phyloP scores from a whole-genome alignment of 2,113 vertebrate genomes.

The Mobula birostris region DNA sequence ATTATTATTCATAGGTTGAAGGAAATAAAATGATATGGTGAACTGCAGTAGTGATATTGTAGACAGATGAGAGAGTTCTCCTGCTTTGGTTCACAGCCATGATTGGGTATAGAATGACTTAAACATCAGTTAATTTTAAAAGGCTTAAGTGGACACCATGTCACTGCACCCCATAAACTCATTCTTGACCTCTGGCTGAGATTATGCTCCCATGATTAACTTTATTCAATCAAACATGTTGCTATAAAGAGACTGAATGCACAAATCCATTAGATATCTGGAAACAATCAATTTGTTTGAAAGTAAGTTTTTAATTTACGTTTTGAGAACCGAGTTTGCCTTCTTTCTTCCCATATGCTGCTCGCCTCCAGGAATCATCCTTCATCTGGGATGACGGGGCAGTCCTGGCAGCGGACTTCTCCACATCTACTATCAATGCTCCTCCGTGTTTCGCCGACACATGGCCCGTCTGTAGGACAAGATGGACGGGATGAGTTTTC shows the following conservation, averaged over 20 bases:
- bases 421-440: conserved; percentile 32
- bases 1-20: neutral
- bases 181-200: neutral
- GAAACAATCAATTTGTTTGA: conserved; percentile 12
- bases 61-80: neutral
- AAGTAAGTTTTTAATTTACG: conserved; percentile 28
- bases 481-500: conserved; percentile 23
- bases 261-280: conserved; percentile 28
- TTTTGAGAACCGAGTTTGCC: conserved; percentile 37
- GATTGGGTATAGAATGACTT: neutral
- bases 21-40: neutral
- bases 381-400: conserved; percentile 35
- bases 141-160: neutral
- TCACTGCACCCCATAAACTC: neutral
- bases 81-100: neutral
- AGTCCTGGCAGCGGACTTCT: conserved; percentile 34
- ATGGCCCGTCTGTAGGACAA: conserved; percentile 36
- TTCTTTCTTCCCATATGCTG: conserved; percentile 33
- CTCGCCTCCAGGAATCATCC: conserved; percentile 37
- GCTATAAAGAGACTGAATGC: conserved; percentile 17
- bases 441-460: conserved; percentile 26
- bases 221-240: neutral
- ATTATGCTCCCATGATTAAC: neutral
- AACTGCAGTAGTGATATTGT: neutral
- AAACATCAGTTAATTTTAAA: neutral